Percentiles rank a stretch among this genome's conserved stretches.
Conservation (phyloP, 2,888 invertebrate genomes). For the Odontomyia ornata region DNA sequence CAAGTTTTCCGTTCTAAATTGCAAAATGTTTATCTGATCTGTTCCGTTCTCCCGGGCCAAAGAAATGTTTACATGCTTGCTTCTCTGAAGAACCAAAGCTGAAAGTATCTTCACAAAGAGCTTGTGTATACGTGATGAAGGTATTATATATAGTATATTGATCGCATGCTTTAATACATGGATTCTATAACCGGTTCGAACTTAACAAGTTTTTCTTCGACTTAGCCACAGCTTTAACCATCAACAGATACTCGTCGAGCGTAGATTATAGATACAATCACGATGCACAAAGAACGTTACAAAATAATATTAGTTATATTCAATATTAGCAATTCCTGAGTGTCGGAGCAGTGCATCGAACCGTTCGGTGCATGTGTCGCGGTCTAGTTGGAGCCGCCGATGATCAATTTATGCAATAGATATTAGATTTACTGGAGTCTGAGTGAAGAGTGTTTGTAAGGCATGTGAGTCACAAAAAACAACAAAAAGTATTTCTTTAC, state of each 20-base stretch:
- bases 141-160: conserved; percentile 12
- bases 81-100: not conserved
- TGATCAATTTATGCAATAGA: conserved; percentile 28
- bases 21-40: conserved; percentile 26
- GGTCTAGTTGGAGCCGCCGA: not conserved
- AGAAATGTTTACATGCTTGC: not conserved
- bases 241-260: not conserved
- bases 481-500: conserved; percentile 1
- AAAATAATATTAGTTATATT: conserved; percentile 9
- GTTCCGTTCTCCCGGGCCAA: not conserved
- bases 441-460: too few species aligned
- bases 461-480: conserved; percentile 9
- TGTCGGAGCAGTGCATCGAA: conserved; percentile 22
- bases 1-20: conserved; percentile 13
- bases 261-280: not conserved
- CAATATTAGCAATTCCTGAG: not conserved
- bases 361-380: conserved; percentile 8
- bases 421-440: not conserved
- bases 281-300: conserved; percentile 15
- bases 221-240: conserved; percentile 1
- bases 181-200: conserved; percentile 38
- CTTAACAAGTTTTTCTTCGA: conserved; percentile 29
- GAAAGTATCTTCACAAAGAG: not conserved
- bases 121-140: conserved; percentile 12
- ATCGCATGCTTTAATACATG: not conserved